Conservation (phyloP, 2,888 invertebrate genomes). For the Cosmia trapezina region DNA sequence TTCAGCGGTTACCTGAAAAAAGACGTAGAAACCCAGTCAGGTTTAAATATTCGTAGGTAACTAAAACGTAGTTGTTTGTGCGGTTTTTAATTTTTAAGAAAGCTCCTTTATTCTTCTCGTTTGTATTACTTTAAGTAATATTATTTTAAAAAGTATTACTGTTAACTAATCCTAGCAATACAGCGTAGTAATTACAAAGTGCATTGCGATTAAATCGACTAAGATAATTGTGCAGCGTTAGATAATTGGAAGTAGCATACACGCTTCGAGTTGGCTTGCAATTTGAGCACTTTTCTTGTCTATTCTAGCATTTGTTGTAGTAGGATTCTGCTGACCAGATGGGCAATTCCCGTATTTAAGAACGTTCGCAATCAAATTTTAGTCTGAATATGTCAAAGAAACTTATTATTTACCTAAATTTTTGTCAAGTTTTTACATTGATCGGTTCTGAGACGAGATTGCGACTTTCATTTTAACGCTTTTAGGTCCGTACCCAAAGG, state of each 20-base stretch:
- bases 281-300: constrained; percentile 15
- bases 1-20: too few species aligned
- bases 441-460: too few species aligned
- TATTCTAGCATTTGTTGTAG: not conserved
- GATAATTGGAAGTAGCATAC: constrained; percentile 20
- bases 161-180: not conserved
- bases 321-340: not conserved
- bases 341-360: not conserved
- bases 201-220: constrained; percentile 4
- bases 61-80: too few species aligned
- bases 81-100: too few species aligned
- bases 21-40: too few species aligned
- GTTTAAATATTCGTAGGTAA: too few species aligned
- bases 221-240: constrained; percentile 8
- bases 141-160: not conserved
- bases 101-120: not conserved
- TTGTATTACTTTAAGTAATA: not conserved
- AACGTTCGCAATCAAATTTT: not conserved
- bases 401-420: not conserved
- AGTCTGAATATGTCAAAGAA: not conserved
- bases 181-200: not conserved
- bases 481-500: not conserved
- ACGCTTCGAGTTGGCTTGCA: not conserved
- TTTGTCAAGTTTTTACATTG: not conserved
- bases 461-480: not conserved